These are phyloP conservation scores for Drosophila neutralis DNA, from an alignment of 2,888 invertebrate species.

Conservation along the genomic window DNA sequence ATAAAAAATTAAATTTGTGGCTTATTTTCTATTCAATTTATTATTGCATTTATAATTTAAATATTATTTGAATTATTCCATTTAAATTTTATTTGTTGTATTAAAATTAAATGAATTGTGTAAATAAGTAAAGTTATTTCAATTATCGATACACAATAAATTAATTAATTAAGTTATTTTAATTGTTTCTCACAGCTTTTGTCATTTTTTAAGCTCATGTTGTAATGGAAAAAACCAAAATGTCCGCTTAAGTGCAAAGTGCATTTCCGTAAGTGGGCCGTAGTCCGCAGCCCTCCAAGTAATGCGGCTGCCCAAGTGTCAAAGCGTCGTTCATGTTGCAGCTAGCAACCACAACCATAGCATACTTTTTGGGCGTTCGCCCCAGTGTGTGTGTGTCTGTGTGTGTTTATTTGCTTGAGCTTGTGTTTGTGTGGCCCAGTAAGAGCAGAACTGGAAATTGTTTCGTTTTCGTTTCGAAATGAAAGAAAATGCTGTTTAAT, in stretches of 20 bases:
- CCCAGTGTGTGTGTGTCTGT: conserved; percentile 13
- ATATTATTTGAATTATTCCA: background rate
- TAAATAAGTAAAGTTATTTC: background rate
- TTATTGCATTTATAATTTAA: background rate
- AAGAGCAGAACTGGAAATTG: conserved; percentile 65
- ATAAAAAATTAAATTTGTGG: no score
- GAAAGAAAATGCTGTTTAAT: conserved; percentile 80
- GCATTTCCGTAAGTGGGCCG: conserved; percentile 63
- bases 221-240: conserved; percentile 35
- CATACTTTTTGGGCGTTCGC: conserved; percentile 60
- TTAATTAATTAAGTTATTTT: background rate
- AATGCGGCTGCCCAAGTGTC: conserved; percentile 74
- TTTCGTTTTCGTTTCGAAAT: conserved; percentile 75
- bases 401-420: background rate
- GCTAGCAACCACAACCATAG: conserved; percentile 42
- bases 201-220: conserved; percentile 5
- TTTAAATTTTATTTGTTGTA: background rate
- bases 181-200: background rate
- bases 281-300: conserved; percentile 53
- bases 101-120: background rate
- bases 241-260: conserved; percentile 60
- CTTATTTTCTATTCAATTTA: background rate
- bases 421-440: conserved; percentile 39
- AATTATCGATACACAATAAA: background rate
- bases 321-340: conserved; percentile 54